Percentiles rank a stretch among this genome's conserved stretches.
phyloP scores from a whole-genome alignment of 2,797 vertebrate species.

The Heliangelus exortis region DNA sequence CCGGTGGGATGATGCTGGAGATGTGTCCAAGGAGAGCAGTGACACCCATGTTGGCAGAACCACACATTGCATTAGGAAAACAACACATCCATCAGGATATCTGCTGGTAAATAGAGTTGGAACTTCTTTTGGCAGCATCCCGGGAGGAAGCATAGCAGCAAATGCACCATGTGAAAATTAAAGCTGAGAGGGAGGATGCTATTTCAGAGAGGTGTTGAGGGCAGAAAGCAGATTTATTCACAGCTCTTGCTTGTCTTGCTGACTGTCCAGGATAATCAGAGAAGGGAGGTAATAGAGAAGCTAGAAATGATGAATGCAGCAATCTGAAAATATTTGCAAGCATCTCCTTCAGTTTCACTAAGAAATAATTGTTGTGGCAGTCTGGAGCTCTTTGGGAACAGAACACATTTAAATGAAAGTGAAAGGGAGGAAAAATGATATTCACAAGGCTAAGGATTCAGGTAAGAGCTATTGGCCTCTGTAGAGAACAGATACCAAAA shows the following conservation, averaged over 20 bases:
- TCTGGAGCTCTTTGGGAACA: neutral
- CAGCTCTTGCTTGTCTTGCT: neutral
- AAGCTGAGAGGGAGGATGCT: neutral
- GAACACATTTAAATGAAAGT: neutral
- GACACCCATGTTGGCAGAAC: neutral
- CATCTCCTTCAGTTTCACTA: neutral
- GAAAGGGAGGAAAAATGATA: neutral
- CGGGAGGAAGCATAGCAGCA: neutral
- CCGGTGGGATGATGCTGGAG: neutral
- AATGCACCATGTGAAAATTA: neutral
- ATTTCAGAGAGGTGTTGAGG: neutral
- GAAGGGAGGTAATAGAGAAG: neutral
- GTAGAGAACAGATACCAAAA: neutral
- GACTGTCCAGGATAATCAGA: neutral
- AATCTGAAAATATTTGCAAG: neutral
- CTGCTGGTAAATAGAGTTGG: neutral
- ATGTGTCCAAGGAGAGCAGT: neutral
- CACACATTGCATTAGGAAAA: neutral
- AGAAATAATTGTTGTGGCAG: neutral
- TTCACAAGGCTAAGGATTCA: neutral
- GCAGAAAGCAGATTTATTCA: neutral
- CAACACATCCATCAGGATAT: neutral
- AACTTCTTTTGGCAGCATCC: neutral
- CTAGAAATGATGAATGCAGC: neutral
- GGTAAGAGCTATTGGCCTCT: neutral